These are phyloP conservation scores for Callipepla californica DNA, from an alignment of 2,113 vertebrate genomes.

Conservation along the genomic window DNA sequence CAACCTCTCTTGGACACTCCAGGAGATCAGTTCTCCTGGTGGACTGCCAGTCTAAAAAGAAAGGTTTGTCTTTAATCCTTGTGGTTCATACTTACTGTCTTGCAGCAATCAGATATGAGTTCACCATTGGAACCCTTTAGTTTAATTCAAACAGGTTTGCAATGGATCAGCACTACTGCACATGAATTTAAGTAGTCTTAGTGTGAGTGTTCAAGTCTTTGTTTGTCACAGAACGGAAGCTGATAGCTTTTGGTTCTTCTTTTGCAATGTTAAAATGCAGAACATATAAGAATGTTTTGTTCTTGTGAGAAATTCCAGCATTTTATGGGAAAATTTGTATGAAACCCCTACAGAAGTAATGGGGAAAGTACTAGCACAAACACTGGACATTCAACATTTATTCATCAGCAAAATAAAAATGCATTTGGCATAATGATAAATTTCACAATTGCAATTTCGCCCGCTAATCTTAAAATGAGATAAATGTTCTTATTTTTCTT, in stretches of 20 bases:
- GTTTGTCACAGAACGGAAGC: neutral
- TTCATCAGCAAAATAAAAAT: slow-evolving; percentile 29
- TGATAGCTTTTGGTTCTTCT: neutral
- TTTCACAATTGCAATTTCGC: neutral
- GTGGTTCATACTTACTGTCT: neutral
- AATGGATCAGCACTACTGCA: neutral
- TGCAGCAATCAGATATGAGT: neutral
- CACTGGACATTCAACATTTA: neutral
- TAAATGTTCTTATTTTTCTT: slow-evolving; percentile 44
- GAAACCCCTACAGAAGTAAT: neutral
- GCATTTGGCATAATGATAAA: neutral
- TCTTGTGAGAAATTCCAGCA: neutral
- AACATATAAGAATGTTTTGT: neutral
- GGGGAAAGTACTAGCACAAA: neutral
- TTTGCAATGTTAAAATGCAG: neutral
- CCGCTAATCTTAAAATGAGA: slow-evolving; percentile 34
- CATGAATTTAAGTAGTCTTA: neutral
- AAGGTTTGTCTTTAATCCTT: neutral
- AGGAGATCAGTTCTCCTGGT: neutral
- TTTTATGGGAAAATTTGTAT: neutral
- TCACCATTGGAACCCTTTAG: neutral
- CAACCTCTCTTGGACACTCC: fast-evolving
- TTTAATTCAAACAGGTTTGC: neutral
- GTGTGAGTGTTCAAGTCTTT: neutral
- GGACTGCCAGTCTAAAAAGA: neutral